Evolutionary conservation across 2,113 vertebrate species (phyloP).

Genomic region (Coptodon rendalli): DNA sequence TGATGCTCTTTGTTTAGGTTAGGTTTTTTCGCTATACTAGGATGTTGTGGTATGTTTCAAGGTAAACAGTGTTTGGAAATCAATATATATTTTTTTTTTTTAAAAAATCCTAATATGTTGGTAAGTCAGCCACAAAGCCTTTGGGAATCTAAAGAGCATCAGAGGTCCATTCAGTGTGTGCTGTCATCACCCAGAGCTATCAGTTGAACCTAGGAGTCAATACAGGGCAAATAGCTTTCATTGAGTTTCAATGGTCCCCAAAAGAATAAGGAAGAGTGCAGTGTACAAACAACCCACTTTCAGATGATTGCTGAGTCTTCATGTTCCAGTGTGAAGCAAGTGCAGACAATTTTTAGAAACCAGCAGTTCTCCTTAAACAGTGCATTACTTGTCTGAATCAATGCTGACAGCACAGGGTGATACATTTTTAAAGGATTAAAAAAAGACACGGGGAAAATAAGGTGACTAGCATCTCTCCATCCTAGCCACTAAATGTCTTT

Average conservation of each 20-base stretch:
- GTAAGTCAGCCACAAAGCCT: slow-evolving; percentile 31
- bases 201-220: slow-evolving; percentile 45
- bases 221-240: slow-evolving; percentile 43
- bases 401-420: background rate
- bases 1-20: background rate
- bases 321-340: background rate
- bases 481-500: background rate
- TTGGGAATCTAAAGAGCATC: slow-evolving; percentile 21
- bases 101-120: slow-evolving; percentile 27
- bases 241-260: slow-evolving; percentile 48
- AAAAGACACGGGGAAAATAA: background rate
- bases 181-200: slow-evolving; percentile 40
- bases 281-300: slow-evolving; percentile 32
- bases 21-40: background rate
- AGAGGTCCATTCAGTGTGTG: slow-evolving; percentile 14
- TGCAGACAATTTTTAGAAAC: background rate
- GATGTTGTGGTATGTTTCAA: background rate
- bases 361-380: background rate
- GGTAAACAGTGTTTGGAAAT: slow-evolving; percentile 30
- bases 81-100: too few relatives aligned
- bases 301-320: slow-evolving; percentile 26
- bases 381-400: background rate
- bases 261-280: slow-evolving; percentile 33
- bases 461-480: background rate
- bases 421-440: background rate